phyloP scores from a whole-genome alignment of 37 sponge, comb jelly and placozoan species.

The Eunapius fragilis region DNA sequence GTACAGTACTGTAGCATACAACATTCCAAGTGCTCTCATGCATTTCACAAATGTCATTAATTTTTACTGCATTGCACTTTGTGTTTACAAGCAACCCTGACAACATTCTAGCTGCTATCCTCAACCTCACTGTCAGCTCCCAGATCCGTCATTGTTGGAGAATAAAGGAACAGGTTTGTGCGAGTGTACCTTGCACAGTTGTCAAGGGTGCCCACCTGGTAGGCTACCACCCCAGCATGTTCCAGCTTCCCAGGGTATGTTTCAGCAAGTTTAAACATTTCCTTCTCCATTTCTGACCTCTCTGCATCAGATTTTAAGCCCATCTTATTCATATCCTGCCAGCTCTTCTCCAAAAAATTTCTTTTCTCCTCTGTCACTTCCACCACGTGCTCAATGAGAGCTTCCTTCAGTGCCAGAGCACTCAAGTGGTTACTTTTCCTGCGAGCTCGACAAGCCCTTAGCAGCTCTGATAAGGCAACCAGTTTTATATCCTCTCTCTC shows the following conservation, averaged over 20 bases:
- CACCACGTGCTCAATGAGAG: constrained; percentile 38
- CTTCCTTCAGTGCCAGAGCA: constrained; percentile 40
- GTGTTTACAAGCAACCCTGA: too few species aligned
- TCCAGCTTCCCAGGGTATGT: constrained; percentile 76
- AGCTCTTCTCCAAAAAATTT: constrained; percentile 51
- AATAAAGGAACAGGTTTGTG: too few species aligned
- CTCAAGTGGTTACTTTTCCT: background rate
- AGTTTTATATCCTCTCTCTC: constrained; percentile 30
- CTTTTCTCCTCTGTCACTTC: constrained; percentile 66
- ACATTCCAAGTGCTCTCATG: too few species aligned
- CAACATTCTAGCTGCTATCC: too few species aligned
- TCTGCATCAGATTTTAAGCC: constrained; percentile 36
- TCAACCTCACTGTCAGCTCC: too few species aligned
- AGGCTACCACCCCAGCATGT: constrained; percentile 75
- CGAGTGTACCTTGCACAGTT: too few species aligned
- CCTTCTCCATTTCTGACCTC: constrained; percentile 34
- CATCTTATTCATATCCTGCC: constrained; percentile 7
- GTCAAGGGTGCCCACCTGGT: constrained; percentile 29
- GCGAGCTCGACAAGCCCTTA: constrained; percentile 1
- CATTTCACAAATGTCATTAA: too few species aligned
- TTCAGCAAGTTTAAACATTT: constrained; percentile 29
- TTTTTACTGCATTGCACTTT: too few species aligned
- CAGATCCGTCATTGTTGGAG: too few species aligned
- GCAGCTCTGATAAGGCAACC: constrained; percentile 8
- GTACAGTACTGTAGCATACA: too few species aligned